phyloP scores from a whole-genome alignment of 1,140 invertebrate genomes.

The Metopolophium dirhodum region DNA sequence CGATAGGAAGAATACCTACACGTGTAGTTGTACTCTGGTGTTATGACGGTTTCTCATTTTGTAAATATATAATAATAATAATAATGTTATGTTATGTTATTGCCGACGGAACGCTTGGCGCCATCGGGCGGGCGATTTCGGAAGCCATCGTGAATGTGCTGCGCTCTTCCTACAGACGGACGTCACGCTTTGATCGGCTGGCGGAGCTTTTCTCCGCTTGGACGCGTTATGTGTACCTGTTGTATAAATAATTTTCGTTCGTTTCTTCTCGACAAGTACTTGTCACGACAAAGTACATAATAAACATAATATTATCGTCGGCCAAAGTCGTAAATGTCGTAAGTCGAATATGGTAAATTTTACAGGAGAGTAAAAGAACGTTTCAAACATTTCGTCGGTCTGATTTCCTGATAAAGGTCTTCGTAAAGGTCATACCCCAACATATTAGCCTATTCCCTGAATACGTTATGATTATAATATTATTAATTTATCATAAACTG shows the following conservation, averaged over 20 bases:
- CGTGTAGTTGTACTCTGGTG: background rate
- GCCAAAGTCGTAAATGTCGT: too few species aligned
- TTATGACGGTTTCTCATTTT: background rate
- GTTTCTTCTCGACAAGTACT: background rate
- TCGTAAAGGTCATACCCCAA: too few species aligned
- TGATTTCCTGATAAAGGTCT: background rate
- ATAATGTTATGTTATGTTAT: too few species aligned
- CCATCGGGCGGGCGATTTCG: conserved; percentile 2
- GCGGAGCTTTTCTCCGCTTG: conserved; percentile 14
- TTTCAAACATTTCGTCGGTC: too few species aligned
- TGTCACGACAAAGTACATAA: background rate
- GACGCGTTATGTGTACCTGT: background rate
- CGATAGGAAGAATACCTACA: background rate
- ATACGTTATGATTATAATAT: too few species aligned
- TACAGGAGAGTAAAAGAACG: too few species aligned
- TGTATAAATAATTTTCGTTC: background rate
- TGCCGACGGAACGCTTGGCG: background rate
- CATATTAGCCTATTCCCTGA: too few species aligned
- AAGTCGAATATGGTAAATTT: too few species aligned
- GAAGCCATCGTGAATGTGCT: background rate
- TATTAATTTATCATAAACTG: background rate
- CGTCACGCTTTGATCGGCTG: background rate
- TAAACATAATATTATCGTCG: background rate
- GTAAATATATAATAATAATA: too few species aligned
- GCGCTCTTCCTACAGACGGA: background rate